Evolutionary conservation across 2,797 vertebrate species (phyloP).

Genomic region (Sebastes iracundus): DNA sequence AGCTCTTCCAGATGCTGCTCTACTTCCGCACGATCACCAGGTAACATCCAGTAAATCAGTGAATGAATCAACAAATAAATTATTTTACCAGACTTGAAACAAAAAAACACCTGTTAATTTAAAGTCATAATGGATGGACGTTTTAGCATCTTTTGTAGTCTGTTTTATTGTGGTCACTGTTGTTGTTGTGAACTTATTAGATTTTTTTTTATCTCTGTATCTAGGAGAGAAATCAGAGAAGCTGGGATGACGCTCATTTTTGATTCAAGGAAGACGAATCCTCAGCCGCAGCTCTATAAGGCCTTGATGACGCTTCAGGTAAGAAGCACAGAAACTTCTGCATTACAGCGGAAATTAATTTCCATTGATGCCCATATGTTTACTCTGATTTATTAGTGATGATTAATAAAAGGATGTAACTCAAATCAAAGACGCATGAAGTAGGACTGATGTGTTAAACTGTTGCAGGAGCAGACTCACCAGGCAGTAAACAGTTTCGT

Average conservation of each 20-base stretch:
- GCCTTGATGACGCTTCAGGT: slow-evolving; percentile 89
- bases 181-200: neutral
- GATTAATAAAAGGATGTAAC: neutral
- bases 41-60: slow-evolving; percentile 66
- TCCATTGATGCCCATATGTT: neutral
- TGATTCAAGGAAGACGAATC: slow-evolving; percentile 86
- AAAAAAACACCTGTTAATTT: accelerated
- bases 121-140: neutral
- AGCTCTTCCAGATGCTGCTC: slow-evolving; percentile 85
- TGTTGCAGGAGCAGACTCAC: slow-evolving; percentile 73
- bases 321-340: slow-evolving; percentile 6
- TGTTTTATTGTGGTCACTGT: neutral
- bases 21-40: slow-evolving; percentile 88
- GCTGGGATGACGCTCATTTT: slow-evolving; percentile 85
- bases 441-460: neutral
- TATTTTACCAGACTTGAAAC: neutral
- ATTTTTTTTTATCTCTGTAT: neutral
- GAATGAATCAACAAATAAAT: neutral
- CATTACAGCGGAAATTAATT: neutral
- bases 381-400: neutral
- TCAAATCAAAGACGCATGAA: neutral
- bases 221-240: slow-evolving; percentile 85
- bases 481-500: slow-evolving; percentile 80
- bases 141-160: neutral
- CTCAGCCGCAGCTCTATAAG: slow-evolving; percentile 77